These are phyloP conservation scores for Eunapius fragilis DNA, from an alignment of 37 sponge, comb jelly and placozoan genomes.

Conservation along the genomic window DNA sequence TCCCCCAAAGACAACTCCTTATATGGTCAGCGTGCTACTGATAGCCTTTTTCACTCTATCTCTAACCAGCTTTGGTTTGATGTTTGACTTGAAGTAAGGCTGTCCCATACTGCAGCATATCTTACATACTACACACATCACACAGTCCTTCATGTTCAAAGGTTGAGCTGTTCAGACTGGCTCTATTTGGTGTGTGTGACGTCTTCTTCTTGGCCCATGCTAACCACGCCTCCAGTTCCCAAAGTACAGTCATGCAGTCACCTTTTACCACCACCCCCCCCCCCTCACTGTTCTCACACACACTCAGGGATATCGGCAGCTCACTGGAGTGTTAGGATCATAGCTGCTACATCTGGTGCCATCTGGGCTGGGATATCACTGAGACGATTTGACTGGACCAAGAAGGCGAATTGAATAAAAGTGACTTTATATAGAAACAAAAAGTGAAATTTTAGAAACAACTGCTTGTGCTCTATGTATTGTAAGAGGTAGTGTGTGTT, in stretches of 20 bases:
- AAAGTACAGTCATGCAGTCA: neutral
- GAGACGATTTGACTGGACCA: neutral
- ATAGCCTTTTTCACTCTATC: constrained; percentile 46
- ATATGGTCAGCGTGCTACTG: constrained; percentile 12
- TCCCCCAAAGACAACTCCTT: constrained; percentile 11
- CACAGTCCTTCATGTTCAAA: neutral
- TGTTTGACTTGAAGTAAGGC: constrained; percentile 58
- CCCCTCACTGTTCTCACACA: neutral
- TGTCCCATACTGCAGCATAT: neutral
- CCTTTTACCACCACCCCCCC: neutral
- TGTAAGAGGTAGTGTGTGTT: neutral
- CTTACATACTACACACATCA: neutral
- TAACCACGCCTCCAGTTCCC: neutral
- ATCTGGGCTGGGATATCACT: neutral
- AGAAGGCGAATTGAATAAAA: neutral
- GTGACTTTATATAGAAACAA: no score
- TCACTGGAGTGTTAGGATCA: neutral
- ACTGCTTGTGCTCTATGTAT: neutral
- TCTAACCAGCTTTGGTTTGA: constrained; percentile 77
- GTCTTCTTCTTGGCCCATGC: no score
- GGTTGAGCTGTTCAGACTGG: neutral
- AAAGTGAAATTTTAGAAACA: neutral
- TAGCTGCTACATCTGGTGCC: neutral
- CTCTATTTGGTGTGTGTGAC: neutral
- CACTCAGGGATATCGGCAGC: neutral